Conservation (phyloP, 2,113 vertebrate species). For the Boulengeromyrus knoepffleri region DNA sequence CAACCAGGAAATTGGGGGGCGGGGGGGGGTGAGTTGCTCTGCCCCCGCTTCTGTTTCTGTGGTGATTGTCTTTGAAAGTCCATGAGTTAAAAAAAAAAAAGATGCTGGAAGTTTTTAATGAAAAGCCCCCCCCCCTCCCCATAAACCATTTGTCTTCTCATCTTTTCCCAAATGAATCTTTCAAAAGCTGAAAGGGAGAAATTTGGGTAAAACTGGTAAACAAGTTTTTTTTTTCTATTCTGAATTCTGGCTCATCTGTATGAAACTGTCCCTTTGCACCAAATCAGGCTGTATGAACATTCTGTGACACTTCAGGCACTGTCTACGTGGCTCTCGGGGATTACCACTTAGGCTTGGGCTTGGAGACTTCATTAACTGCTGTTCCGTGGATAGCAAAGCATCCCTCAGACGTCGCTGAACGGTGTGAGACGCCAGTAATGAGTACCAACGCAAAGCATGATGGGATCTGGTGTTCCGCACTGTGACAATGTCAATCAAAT, state of each 20-base stretch:
- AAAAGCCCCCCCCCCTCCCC: background rate
- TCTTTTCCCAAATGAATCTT: background rate
- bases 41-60: conserved; percentile 28
- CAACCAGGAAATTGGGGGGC: background rate
- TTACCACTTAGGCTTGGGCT: background rate
- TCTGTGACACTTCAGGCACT: conserved; percentile 6
- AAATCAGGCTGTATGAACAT: conserved; percentile 5
- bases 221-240: background rate
- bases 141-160: background rate
- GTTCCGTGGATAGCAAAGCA: background rate
- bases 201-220: background rate
- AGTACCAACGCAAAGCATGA: background rate
- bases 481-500: background rate
- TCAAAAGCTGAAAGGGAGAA: background rate
- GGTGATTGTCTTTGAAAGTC: conserved; percentile 32
- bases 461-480: background rate
- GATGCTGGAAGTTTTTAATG: conserved; percentile 25
- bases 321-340: background rate
- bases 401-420: background rate
- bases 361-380: conserved; percentile 3
- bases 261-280: background rate
- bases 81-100: conserved; percentile 4
- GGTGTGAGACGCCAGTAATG: background rate
- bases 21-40: conserved; percentile 20
- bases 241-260: background rate